Base-by-base conservation (phyloP, 2,113 vertebrate species). In the Antigone vipio region DNA sequence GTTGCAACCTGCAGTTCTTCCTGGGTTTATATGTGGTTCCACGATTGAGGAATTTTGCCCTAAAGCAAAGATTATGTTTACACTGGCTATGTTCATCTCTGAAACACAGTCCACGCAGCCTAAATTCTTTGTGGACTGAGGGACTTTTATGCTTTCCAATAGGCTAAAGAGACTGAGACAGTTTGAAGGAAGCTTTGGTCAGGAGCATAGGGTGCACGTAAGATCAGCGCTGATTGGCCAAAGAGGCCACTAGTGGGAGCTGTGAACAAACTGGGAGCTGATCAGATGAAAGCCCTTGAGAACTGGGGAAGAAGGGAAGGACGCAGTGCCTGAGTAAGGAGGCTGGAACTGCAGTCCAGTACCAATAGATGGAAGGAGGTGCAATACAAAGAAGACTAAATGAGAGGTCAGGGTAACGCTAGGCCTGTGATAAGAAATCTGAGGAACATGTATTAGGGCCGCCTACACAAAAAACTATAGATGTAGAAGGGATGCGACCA, bases 1-100 rank as follows among this genome's bases (percentile, higher is more conserved):
- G 96, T 93, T 93, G 66, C 26, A 91, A 89, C 96, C 77, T 91
- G 95, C 77, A 93, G 44, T 45, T 89, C 73, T 95, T 94, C 81
- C 93, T 91, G 45, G 35, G 49, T 96, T 85, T 97, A 52, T 75
- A 78, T n/a, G 87, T 76, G 44, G 26, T 91, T 95, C 94, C 81
- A 91, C 11, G 58, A 68, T 42, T 78, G 87, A 87, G 95, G 95
- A 96, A 96, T 88, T 94, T 95, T 93, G 35, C 94, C 96, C 87
- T 82, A 85, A 81, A 95, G 96, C 91, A 90, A 93, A 85, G 90
- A 90, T 91, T 88, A 62, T 84, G 40, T 94, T 75, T 77, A 22
- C 62, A 86, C 35, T 86, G 73, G 63, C 55, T 68, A 2, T 34
- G 6, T 68, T 93, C 6, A 49, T 38, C 67, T 45, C 47, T 84